Conservation (phyloP, 2,113 vertebrate species). For the Stegostoma tigrinum region DNA sequence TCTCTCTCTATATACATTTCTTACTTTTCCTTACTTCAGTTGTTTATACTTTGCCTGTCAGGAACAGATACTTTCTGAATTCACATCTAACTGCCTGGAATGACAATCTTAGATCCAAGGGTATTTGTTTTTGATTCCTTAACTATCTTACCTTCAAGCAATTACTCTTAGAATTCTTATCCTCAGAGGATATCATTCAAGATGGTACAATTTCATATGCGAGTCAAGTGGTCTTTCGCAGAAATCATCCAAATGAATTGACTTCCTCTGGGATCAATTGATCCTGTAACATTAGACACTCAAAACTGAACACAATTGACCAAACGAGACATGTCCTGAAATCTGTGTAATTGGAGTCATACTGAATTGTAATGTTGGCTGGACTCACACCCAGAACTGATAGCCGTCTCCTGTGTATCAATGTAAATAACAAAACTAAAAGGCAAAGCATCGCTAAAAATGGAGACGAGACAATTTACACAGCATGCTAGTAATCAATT, state of each 20-base stretch:
- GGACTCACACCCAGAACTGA: too few species aligned
- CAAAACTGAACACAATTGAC: not conserved
- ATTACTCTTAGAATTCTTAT: not conserved
- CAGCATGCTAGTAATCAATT: not conserved
- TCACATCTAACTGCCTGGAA: not conserved
- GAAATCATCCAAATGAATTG: not conserved
- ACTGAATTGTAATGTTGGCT: not conserved
- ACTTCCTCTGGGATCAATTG: not conserved
- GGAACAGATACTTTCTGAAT: not conserved
- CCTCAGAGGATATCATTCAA: not conserved
- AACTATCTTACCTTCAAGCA: not conserved
- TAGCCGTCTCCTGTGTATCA: not conserved
- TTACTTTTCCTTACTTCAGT: not conserved
- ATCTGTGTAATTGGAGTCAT: not conserved
- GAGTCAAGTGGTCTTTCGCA: not conserved
- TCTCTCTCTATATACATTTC: not conserved
- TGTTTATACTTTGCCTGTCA: not conserved
- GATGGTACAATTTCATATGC: not conserved
- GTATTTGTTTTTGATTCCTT: not conserved
- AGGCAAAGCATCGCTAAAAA: not conserved
- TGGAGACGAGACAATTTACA: not conserved
- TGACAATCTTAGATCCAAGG: not conserved
- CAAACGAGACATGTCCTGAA: not conserved
- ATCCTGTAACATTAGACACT: too few species aligned
- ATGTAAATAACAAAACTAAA: not conserved